phyloP scores from a whole-genome alignment of 1,140 invertebrate genomes.

The Tetramorium parvispinum region DNA sequence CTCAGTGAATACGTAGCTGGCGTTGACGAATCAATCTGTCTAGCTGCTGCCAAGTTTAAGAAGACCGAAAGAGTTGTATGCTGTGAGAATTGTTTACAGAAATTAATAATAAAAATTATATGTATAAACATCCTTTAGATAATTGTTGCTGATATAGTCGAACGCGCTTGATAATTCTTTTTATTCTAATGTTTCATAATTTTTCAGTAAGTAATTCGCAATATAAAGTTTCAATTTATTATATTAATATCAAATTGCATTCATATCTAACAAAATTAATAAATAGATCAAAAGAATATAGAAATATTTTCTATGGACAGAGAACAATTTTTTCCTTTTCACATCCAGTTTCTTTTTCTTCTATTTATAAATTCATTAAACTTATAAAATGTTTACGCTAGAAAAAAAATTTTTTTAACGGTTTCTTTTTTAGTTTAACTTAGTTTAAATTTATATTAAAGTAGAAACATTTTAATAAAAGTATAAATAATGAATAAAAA shows the following conservation, averaged over 20 bases:
- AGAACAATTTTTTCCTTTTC: neutral
- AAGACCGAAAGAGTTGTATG: neutral
- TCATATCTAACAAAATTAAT: neutral
- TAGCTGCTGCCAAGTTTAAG: conserved; percentile 19
- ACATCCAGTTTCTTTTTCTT: neutral
- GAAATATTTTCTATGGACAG: neutral
- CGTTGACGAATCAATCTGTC: conserved; percentile 50
- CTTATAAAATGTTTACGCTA: neutral
- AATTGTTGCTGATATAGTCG: neutral
- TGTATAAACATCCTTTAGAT: neutral
- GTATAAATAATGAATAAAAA: neutral
- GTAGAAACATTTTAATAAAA: neutral
- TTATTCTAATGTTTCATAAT: neutral
- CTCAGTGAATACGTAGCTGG: neutral
- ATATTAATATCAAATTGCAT: neutral
- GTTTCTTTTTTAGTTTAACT: neutral
- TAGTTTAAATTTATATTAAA: neutral
- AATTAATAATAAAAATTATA: neutral
- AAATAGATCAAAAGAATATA: neutral
- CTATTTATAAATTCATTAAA: neutral
- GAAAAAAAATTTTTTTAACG: too few relatives aligned
- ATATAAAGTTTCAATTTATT: neutral
- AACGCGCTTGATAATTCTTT: neutral
- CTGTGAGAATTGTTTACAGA: neutral
- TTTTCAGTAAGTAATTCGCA: neutral